Conservation (phyloP, 2,888 invertebrate genomes). For the Hoplodrina blanda region DNA sequence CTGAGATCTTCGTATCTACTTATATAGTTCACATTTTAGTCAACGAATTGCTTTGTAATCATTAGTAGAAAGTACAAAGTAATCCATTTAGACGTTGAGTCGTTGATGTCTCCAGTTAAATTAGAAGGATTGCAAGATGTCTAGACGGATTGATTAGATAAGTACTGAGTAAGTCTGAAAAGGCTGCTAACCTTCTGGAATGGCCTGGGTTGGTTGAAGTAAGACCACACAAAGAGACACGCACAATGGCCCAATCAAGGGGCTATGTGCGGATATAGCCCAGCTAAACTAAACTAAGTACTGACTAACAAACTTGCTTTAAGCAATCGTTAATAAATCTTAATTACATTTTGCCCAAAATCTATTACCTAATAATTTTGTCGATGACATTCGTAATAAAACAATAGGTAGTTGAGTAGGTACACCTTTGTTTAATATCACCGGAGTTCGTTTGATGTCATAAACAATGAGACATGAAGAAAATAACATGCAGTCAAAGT, state of each 20-base stretch:
- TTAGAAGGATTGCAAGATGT: slow-evolving; percentile 51
- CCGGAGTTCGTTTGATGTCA: slow-evolving; percentile 31
- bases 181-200: too few relatives aligned
- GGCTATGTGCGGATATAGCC: too few relatives aligned
- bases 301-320: slow-evolving; percentile 21
- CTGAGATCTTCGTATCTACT: not conserved
- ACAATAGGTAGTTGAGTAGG: slow-evolving; percentile 40
- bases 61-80: slow-evolving; percentile 4
- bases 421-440: slow-evolving; percentile 29
- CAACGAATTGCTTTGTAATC: not conserved
- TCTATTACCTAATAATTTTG: not conserved
- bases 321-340: slow-evolving; percentile 34
- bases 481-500: slow-evolving; percentile 17
- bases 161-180: slow-evolving; percentile 10
- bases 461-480: slow-evolving; percentile 43
- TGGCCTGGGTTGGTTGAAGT: too few relatives aligned
- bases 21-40: not conserved
- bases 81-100: slow-evolving; percentile 36
- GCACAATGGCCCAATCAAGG: too few relatives aligned
- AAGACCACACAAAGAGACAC: too few relatives aligned
- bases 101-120: slow-evolving; percentile 31
- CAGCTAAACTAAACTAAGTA: slow-evolving; percentile 4
- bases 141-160: slow-evolving; percentile 57
- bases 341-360: slow-evolving; percentile 34
- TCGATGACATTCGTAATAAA: slow-evolving; percentile 5